Percentiles rank a stretch among this genome's conserved stretches.
phyloP scores from a whole-genome alignment of 2,888 invertebrate species.

The Eupithecia subumbrata region DNA sequence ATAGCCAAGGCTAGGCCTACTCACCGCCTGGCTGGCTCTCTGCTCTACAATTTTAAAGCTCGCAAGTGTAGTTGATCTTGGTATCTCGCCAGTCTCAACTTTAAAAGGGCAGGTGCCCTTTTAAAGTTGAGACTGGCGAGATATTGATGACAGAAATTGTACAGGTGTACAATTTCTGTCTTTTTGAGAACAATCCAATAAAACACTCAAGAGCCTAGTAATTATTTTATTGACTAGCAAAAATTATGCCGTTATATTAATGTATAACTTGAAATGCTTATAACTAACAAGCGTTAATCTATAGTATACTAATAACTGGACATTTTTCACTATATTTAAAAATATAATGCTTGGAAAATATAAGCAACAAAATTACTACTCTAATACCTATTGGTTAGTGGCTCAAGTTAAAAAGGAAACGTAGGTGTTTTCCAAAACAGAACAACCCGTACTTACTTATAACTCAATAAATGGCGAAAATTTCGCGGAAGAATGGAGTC shows the following conservation, averaged over 20 bases:
- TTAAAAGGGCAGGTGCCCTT: too few species aligned
- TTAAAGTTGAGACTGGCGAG: too few species aligned
- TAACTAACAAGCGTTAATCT: conserved; percentile 55
- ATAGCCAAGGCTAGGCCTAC: too few species aligned
- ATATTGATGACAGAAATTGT: too few species aligned
- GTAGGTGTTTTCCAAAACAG: not conserved
- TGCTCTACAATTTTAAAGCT: too few species aligned
- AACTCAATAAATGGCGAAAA: too few species aligned
- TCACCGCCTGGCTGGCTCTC: too few species aligned
- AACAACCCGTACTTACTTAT: too few species aligned
- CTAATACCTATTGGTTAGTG: conserved; percentile 20
- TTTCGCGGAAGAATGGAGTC: too few species aligned
- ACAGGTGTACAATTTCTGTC: too few species aligned
- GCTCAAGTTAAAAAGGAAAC: not conserved
- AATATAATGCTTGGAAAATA: conserved; percentile 39
- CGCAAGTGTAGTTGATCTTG: too few species aligned
- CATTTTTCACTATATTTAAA: conserved; percentile 52
- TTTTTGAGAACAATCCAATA: conserved; percentile 11
- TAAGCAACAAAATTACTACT: conserved; percentile 40
- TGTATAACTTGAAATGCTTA: conserved; percentile 57
- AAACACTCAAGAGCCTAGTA: conserved; percentile 66
- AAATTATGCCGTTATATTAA: conserved; percentile 75
- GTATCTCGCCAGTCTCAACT: too few species aligned
- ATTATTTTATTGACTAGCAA: conserved; percentile 82
- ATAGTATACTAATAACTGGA: conserved; percentile 77